Percentiles rank a stretch among this genome's conserved stretches.
Evolutionary conservation across 2,888 invertebrate genomes (phyloP).

Genomic region (Epirrhoe alternata): DNA sequence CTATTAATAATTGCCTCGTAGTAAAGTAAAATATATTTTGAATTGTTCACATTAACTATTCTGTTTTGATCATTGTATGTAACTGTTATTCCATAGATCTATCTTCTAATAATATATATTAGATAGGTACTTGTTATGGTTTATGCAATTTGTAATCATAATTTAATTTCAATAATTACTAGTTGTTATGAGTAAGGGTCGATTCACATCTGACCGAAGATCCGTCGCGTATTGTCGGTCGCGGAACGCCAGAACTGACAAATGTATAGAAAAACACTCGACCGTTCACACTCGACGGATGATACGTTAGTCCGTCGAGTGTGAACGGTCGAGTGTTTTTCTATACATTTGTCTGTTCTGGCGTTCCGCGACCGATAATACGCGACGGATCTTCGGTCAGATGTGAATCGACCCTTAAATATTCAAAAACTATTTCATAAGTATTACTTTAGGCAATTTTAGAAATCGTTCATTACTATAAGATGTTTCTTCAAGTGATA

Average conservation of each 20-base stretch:
- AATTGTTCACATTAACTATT: background rate
- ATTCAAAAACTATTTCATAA: slow-evolving; percentile 6
- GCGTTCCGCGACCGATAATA: too few species aligned
- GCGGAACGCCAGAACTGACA: too few species aligned
- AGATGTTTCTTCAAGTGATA: slow-evolving; percentile 43
- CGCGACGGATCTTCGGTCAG: too few species aligned
- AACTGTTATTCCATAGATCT: background rate
- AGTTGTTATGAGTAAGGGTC: too few species aligned
- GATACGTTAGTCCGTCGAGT: too few species aligned
- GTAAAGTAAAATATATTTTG: background rate
- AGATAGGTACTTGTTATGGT: background rate
- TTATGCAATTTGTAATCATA: background rate
- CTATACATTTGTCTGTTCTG: too few species aligned
- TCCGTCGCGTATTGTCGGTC: too few species aligned
- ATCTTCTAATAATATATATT: background rate
- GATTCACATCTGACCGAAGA: too few species aligned
- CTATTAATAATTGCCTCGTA: background rate
- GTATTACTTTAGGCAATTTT: slow-evolving; percentile 9
- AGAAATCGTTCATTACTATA: slow-evolving; percentile 32
- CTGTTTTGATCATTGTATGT: background rate
- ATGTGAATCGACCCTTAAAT: too few species aligned
- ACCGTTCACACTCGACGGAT: too few species aligned
- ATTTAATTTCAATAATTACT: background rate
- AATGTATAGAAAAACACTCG: too few species aligned
- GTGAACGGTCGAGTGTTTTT: too few species aligned